Evolutionary conservation across 35 echinoderm and acorn worm species (phyloP).

Genomic region (Patiria miniata): DNA sequence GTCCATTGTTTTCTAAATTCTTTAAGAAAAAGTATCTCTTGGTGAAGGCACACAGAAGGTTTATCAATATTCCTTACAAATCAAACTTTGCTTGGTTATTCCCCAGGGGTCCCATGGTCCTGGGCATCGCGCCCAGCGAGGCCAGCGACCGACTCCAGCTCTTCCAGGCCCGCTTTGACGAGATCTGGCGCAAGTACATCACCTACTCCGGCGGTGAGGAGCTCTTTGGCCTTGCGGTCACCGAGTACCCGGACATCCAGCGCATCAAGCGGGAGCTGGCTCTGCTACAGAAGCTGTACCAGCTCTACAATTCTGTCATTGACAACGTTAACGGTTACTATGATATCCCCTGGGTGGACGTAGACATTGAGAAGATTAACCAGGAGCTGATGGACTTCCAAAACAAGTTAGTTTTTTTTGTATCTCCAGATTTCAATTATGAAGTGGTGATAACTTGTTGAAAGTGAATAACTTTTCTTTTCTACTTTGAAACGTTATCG

Average conservation of each 20-base stretch:
- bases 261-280: slow-evolving; percentile 93
- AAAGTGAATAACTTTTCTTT: too few relatives aligned
- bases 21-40: too few relatives aligned
- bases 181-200: slow-evolving; percentile 83
- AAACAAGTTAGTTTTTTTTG: slow-evolving; percentile 75
- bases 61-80: too few relatives aligned
- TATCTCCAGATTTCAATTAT: too few relatives aligned
- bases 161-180: slow-evolving; percentile 95
- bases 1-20: too few relatives aligned
- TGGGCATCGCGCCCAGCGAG: slow-evolving; percentile 83
- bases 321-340: slow-evolving; percentile 99
- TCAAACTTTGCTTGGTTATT: too few relatives aligned
- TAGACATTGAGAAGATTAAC: slow-evolving; percentile 99
- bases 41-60: too few relatives aligned
- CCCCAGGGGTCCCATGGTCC: slow-evolving; percentile 91
- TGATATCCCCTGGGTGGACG: slow-evolving; percentile 97
- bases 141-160: slow-evolving; percentile 91
- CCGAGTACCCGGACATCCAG: slow-evolving; percentile 95
- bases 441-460: too few relatives aligned
- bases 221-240: slow-evolving; percentile 89
- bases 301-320: slow-evolving; percentile 92
- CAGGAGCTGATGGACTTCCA: slow-evolving; percentile 92
- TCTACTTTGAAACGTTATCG: not conserved
- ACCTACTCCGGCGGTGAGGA: slow-evolving; percentile 98
- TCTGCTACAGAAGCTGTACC: slow-evolving; percentile 94